phyloP scores from a whole-genome alignment of 2,888 invertebrate genomes.

The Ichneumoninae sp. region DNA sequence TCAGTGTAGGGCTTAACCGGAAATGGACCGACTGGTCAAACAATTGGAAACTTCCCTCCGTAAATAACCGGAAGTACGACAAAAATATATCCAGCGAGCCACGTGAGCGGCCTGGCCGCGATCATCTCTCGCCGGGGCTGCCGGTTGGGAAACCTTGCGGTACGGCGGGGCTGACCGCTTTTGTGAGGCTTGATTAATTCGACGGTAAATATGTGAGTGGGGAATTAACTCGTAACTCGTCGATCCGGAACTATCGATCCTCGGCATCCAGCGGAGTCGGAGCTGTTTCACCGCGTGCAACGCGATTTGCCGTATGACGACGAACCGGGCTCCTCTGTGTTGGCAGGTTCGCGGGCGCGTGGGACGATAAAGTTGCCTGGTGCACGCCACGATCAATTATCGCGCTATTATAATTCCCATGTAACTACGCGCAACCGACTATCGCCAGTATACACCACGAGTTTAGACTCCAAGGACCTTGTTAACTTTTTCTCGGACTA shows the following conservation, averaged over 20 bases:
- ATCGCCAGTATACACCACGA: slow-evolving; percentile 49
- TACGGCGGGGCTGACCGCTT: slow-evolving; percentile 69
- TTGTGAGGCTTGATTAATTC: slow-evolving; percentile 79
- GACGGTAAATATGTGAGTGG: slow-evolving; percentile 77
- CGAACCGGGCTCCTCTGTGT: slow-evolving; percentile 52
- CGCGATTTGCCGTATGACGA: slow-evolving; percentile 44
- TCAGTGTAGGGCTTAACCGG: slow-evolving; percentile 72
- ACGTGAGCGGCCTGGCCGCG: neutral
- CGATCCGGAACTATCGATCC: slow-evolving; percentile 71
- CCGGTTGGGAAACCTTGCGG: slow-evolving; percentile 69
- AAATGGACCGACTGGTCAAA: slow-evolving; percentile 80
- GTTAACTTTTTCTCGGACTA: slow-evolving; percentile 42
- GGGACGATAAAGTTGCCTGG: slow-evolving; percentile 64
- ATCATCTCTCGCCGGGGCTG: slow-evolving; percentile 40
- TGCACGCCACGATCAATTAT: slow-evolving; percentile 68
- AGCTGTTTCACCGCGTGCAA: slow-evolving; percentile 36
- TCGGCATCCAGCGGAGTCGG: slow-evolving; percentile 43
- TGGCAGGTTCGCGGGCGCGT: slow-evolving; percentile 56
- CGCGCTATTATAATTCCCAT: slow-evolving; percentile 65
- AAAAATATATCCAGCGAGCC: slow-evolving; percentile 67
- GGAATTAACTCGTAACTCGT: slow-evolving; percentile 76
- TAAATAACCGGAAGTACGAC: slow-evolving; percentile 78
- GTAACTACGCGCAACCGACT: slow-evolving; percentile 38
- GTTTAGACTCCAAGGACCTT: slow-evolving; percentile 54
- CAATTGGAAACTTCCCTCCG: slow-evolving; percentile 81